Evolutionary conservation across 2,888 invertebrate genomes (phyloP), one percentile per base, ranked within the genome.

Genomic region (Drosophila trichaetosa): DNA sequence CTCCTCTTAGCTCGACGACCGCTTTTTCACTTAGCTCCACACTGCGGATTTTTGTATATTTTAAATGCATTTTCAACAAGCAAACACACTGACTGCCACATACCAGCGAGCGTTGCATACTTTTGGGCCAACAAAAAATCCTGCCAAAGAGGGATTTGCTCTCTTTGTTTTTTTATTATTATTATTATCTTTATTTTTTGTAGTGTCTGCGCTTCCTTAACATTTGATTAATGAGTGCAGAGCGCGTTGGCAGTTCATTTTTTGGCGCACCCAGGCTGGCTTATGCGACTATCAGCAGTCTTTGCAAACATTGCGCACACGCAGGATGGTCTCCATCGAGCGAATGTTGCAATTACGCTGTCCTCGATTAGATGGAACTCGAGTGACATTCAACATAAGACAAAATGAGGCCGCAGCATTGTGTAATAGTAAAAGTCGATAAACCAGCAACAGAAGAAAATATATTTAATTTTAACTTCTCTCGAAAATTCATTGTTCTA

Each of bases 191-290:
- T 42, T 16, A 27, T 54, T 34, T 40, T 49, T 60, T 66, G 42
- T 56, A 49, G 64, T 66, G 59, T 70, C 63, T 82, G 73, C 82
- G 71, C 89, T 89, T 87, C 85, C 73, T 84, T 82, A 89, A 82
- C 89, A 80, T 89, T 86, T 86, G 85, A 86, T 86, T 87, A 86
- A 86, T 89, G 90, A 86, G 88, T 87, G 88, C 83, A 76, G 63
- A 69, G 46, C 71, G 78, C 80, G 73, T 59, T 87, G 87, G 77
- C 87, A 87, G 82, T 82, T 89, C 77, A 87, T 80, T 89, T 84
- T 84, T 80, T 84, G 82, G 76, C 72, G 56, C 67, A 66, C 63
- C 71, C 69, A 60, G 46, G 31, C 31, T 53, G 52, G 56, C 69
- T 73, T 66, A 66, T 73, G 69, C 66, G 66, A 21, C 38, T 56